Conservation (phyloP, 2,797 vertebrate species). For the Mormyrops boulengeri region DNA sequence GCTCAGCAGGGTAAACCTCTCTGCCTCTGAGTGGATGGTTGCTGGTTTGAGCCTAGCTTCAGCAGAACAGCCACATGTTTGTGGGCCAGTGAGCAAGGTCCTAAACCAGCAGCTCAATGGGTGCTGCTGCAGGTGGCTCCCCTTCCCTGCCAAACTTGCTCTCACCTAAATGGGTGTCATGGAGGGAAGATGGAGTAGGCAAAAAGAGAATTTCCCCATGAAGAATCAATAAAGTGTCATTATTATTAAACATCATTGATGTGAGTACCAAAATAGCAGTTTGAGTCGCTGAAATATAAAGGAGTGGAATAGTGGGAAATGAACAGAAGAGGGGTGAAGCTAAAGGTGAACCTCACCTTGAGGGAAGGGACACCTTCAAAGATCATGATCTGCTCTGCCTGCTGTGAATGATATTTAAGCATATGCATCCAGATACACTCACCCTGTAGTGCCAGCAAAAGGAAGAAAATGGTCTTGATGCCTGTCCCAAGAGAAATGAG, state of each 20-base stretch:
- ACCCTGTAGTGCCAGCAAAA: neutral
- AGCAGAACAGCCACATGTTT: neutral
- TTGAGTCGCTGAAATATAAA: neutral
- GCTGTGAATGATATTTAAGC: neutral
- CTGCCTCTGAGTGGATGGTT: neutral
- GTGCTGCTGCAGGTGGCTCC: neutral
- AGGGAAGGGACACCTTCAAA: neutral
- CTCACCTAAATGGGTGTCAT: neutral
- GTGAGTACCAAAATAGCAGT: neutral
- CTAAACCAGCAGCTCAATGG: neutral
- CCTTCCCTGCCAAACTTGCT: neutral
- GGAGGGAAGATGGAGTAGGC: neutral
- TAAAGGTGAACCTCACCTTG: neutral
- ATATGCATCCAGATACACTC: neutral
- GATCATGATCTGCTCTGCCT: neutral
- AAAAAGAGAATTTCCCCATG: neutral
- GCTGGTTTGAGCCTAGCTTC: neutral
- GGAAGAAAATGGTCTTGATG: neutral
- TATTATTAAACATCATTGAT: neutral
- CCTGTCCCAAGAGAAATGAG: neutral
- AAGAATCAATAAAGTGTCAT: neutral
- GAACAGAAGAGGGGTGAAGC: neutral
- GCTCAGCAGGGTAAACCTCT: neutral
- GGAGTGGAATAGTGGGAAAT: neutral
- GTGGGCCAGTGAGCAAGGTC: neutral